phyloP scores from a whole-genome alignment of 2,888 invertebrate genomes.

The Epiblema foenella region DNA sequence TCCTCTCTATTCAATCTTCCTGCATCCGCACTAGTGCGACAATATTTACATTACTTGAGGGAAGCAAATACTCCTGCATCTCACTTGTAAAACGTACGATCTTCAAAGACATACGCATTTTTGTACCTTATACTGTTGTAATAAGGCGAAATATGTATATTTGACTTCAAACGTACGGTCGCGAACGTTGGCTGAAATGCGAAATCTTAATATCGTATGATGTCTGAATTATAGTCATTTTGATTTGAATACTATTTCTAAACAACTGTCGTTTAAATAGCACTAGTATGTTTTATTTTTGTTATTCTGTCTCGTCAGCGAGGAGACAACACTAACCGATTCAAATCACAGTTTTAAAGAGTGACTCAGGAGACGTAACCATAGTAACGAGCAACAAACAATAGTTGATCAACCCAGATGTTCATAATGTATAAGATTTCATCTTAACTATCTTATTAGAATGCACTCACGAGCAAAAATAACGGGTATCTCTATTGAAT shows the following conservation, averaged over 20 bases:
- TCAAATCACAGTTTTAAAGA: too few relatives aligned
- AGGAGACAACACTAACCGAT: too few relatives aligned
- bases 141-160: background rate
- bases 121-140: background rate
- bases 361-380: too few relatives aligned
- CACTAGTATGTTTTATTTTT: too few relatives aligned
- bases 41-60: constrained; percentile 61
- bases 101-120: background rate
- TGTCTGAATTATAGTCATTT: constrained; percentile 7
- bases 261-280: background rate
- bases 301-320: too few relatives aligned
- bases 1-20: background rate
- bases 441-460: too few relatives aligned
- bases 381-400: too few relatives aligned
- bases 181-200: background rate
- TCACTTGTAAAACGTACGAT: constrained; percentile 54
- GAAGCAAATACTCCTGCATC: constrained; percentile 61
- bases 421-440: too few relatives aligned
- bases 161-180: background rate
- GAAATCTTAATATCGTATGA: constrained; percentile 5
- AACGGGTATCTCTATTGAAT: too few relatives aligned
- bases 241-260: background rate
- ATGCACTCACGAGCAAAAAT: too few relatives aligned
- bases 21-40: constrained; percentile 49
- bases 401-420: too few relatives aligned